Evolutionary conservation across 2,113 vertebrate species (phyloP).

Genomic region (Drymodes brunneopygia): DNA sequence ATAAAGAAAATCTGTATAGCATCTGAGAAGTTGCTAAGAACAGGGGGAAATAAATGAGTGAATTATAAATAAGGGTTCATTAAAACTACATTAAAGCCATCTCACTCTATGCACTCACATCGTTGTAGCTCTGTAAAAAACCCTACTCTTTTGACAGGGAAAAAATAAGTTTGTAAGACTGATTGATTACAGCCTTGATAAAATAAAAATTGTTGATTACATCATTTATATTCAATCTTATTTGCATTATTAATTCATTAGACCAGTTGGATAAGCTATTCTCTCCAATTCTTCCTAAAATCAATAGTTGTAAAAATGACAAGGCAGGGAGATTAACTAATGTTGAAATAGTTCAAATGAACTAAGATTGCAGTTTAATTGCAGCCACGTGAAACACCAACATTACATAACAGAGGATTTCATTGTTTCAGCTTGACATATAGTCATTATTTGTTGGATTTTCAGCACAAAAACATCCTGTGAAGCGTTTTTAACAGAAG

Average conservation of each 20-base stretch:
- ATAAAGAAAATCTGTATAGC: neutral
- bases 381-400: neutral
- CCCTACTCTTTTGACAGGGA: neutral
- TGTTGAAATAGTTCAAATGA: neutral
- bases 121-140: neutral
- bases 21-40: neutral
- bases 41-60: neutral
- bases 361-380: neutral
- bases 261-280: neutral
- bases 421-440: neutral
- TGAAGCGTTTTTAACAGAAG: neutral
- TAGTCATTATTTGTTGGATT: neutral
- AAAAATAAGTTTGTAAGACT: neutral
- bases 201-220: neutral
- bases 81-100: neutral
- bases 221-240: neutral
- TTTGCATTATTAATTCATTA: neutral
- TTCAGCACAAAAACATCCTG: neutral
- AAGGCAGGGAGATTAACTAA: neutral
- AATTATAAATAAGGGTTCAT: neutral
- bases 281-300: neutral
- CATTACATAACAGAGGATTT: neutral
- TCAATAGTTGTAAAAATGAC: neutral
- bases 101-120: neutral
- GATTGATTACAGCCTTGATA: neutral